Percentiles rank a stretch among this genome's conserved stretches.
Evolutionary conservation across 2,113 vertebrate genomes (phyloP).

Genomic region (Brachyhypopomus occidentalis): DNA sequence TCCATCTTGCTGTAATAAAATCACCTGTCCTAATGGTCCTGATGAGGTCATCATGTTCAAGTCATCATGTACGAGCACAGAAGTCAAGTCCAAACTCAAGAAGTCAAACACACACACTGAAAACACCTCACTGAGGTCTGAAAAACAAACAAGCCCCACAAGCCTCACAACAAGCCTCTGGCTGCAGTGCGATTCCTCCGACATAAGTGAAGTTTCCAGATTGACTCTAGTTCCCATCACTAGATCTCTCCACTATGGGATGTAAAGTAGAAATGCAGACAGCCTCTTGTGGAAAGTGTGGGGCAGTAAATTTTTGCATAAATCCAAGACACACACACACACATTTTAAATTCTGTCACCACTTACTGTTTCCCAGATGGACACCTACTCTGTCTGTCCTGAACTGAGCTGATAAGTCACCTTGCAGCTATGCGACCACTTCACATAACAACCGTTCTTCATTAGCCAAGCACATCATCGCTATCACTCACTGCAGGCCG

Average conservation of each 20-base stretch:
- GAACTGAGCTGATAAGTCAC: conserved; percentile 55
- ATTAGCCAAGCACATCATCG: conserved; percentile 29
- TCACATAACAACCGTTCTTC: conserved; percentile 29
- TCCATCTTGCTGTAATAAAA: conserved; percentile 25
- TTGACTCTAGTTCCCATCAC: conserved; percentile 50
- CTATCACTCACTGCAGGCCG: conserved; percentile 11
- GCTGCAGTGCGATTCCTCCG: conserved; percentile 30
- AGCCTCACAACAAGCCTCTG: too few relatives aligned
- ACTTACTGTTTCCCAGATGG: conserved; percentile 54
- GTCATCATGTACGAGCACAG: neutral
- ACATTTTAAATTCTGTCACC: conserved; percentile 59
- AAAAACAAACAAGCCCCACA: conserved; percentile 38
- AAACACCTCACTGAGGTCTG: too few relatives aligned
- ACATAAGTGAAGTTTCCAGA: conserved; percentile 42
- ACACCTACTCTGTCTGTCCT: conserved; percentile 54
- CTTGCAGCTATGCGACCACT: conserved; percentile 38
- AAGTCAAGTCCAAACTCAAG: neutral
- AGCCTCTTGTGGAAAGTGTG: conserved; percentile 53
- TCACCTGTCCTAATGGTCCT: conserved; percentile 22
- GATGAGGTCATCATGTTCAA: conserved; percentile 10
- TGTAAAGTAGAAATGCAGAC: conserved; percentile 59
- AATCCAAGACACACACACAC: conserved; percentile 40
- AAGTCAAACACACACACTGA: neutral
- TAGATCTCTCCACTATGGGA: conserved; percentile 49
- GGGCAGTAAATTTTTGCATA: conserved; percentile 59